Percentiles rank a stretch among this genome's conserved stretches.
These are phyloP conservation scores for Peromyscus attwateri DNA, from an alignment of 2,797 vertebrate genomes.

Conservation along the genomic window DNA sequence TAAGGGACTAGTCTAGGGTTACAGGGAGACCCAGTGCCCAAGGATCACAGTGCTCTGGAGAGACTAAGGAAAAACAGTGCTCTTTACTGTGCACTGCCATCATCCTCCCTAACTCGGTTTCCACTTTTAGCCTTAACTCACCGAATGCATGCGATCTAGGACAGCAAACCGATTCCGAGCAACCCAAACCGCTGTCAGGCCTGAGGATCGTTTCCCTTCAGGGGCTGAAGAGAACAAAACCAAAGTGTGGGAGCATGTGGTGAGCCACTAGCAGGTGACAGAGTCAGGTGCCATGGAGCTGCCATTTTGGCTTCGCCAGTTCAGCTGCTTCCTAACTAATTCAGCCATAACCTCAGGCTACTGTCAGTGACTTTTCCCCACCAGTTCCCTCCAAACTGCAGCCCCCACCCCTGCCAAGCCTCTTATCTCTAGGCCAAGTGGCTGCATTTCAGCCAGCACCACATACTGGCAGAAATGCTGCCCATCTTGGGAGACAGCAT, in stretches of 20 bases:
- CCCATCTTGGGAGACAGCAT: conserved; percentile 81
- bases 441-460: conserved; percentile 70
- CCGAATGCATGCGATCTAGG: conserved; percentile 98
- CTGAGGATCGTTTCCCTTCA: conserved; percentile 97
- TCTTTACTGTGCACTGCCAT: not conserved
- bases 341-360: conserved; percentile 83
- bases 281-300: conserved; percentile 71
- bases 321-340: conserved; percentile 82
- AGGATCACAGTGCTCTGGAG: not conserved
- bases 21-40: not conserved
- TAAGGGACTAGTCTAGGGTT: not conserved
- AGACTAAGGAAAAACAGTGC: not conserved
- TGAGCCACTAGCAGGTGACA: conserved; percentile 80
- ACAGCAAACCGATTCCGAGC: conserved; percentile 98
- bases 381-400: conserved; percentile 69
- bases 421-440: conserved; percentile 80
- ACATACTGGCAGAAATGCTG: conserved; percentile 71
- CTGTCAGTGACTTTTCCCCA: conserved; percentile 69
- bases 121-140: conserved; percentile 86
- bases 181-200: conserved; percentile 98
- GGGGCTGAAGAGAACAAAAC: conserved; percentile 90
- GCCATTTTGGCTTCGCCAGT: conserved; percentile 74
- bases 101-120: not conserved
- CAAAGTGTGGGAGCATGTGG: conserved; percentile 67
- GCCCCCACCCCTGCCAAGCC: conserved; percentile 80